Evolutionary conservation across 2,888 invertebrate species (phyloP).

Genomic region (Axea sp.): DNA sequence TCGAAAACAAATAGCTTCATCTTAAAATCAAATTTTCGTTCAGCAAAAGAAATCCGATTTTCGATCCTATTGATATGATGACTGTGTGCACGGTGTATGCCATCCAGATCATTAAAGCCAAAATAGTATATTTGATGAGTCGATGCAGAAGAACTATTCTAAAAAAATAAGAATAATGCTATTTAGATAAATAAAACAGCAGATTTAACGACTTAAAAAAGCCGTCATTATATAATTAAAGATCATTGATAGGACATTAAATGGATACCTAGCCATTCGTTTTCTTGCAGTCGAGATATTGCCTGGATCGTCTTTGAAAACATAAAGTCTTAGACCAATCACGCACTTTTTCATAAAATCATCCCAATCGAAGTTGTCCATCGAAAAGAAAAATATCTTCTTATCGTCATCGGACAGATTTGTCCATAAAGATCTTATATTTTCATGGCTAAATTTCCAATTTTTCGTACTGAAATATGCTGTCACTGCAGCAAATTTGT

Average conservation of each 20-base stretch:
- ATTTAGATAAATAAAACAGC: no score
- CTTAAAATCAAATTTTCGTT: constrained; percentile 57
- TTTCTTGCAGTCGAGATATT: constrained; percentile 69
- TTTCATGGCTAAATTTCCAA: constrained; percentile 70
- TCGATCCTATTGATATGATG: constrained; percentile 49
- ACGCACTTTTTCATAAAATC: constrained; percentile 80
- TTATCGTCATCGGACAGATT: constrained; percentile 77
- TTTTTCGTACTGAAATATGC: constrained; percentile 80
- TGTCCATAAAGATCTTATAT: constrained; percentile 77
- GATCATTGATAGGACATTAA: no score
- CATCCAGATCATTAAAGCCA: constrained; percentile 40
- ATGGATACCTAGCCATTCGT: constrained; percentile 69
- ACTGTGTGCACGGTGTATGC: constrained; percentile 36
- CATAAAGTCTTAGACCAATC: constrained; percentile 79
- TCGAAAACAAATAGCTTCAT: no score
- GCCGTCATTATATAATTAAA: no score
- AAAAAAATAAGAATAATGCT: no score
- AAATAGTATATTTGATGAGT: constrained; percentile 63
- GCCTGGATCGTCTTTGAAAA: constrained; percentile 79
- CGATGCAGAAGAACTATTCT: constrained; percentile 67
- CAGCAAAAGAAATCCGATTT: constrained; percentile 49
- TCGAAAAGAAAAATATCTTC: constrained; percentile 79
- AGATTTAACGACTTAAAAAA: no score
- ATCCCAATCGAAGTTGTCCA: constrained; percentile 80
- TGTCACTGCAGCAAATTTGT: constrained; percentile 78